Evolutionary conservation across 2,797 vertebrate genomes (phyloP), one percentile per base, ranked within the genome.

Genomic region (Crocidura indochinensis): DNA sequence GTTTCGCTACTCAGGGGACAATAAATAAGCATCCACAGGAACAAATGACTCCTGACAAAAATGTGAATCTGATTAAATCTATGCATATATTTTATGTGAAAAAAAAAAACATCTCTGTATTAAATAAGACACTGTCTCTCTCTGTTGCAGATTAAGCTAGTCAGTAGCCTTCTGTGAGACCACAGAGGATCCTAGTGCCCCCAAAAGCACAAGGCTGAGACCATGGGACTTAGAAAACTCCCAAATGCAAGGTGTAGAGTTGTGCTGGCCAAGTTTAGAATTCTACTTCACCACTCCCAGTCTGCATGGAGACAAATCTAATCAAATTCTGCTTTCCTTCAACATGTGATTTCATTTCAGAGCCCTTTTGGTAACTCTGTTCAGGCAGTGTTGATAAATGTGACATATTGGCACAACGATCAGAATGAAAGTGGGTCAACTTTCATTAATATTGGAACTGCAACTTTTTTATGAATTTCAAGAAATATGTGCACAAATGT

Each of bases 391-490:
- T 69, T 87, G 69, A 38, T 92, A 84, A 90, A 26, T 38, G 14
- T 14, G 47, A 81, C 90, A 92, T 75, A 91, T 7, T 91, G 86
- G 77, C 90, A 29, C 29, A 94, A 71, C 56, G 77, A 72, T 71
- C 56, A 6, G 38, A 76, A 81, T 77, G 69, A 47, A 84, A 87
- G 65, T 22, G 11, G 31, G 56, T 53, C 26, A 12, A 29, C 19
- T 75, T 49, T 49, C 17, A 38, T 68, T 64, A 53, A 38, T 38
- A 53, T n/a, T 19, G 29, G 46, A 75, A 60, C 53, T 15, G 24
- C 44, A 94, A 47, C 8, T 69, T 65, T 87, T 85, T 47, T 56
- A 15, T 4, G 44, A 84, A 67, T 90, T 77, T 60, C 38, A 87
- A 84, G 77, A 91, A 92, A 85, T 17, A 7, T 56, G 31, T 49